These are phyloP conservation scores for Lepus europaeus DNA, from an alignment of 2,113 vertebrate species.

Conservation along the genomic window DNA sequence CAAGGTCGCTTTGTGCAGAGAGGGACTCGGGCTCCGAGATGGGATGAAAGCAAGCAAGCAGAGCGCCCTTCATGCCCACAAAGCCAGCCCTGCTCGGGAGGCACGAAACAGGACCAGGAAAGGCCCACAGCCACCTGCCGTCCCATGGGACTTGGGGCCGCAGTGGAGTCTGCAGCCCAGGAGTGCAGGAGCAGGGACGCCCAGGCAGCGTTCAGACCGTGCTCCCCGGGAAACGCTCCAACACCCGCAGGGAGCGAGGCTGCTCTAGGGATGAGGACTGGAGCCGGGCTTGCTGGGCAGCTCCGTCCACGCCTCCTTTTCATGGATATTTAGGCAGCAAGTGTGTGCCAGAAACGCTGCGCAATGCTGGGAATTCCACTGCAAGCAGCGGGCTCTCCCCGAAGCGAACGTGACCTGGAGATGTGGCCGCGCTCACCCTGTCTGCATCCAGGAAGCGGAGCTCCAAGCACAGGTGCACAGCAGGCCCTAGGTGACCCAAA, in stretches of 20 bases:
- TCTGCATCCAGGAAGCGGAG: neutral
- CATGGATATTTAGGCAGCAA: neutral
- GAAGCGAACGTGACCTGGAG: neutral
- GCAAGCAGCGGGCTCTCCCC: neutral
- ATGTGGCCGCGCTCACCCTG: neutral
- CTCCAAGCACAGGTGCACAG: neutral
- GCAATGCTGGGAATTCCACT: neutral
- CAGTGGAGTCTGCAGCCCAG: neutral
- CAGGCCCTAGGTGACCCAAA: neutral
- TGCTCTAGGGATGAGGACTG: neutral
- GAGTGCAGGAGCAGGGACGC: neutral
- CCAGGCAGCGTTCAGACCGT: neutral
- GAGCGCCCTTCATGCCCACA: too few species aligned
- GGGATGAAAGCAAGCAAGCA: too few species aligned
- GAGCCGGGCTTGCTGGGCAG: neutral
- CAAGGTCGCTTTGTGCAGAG: neutral
- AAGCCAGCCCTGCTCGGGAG: neutral
- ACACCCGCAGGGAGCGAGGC: neutral
- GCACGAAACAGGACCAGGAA: neutral
- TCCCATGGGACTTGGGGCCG: fast-evolving
- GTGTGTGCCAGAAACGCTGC: neutral
- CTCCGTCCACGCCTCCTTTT: neutral
- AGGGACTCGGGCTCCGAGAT: too few species aligned
- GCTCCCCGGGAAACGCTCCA: neutral
- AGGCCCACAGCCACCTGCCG: neutral